Conservation (phyloP, 2,888 invertebrate genomes). For the Eilema caniola region DNA sequence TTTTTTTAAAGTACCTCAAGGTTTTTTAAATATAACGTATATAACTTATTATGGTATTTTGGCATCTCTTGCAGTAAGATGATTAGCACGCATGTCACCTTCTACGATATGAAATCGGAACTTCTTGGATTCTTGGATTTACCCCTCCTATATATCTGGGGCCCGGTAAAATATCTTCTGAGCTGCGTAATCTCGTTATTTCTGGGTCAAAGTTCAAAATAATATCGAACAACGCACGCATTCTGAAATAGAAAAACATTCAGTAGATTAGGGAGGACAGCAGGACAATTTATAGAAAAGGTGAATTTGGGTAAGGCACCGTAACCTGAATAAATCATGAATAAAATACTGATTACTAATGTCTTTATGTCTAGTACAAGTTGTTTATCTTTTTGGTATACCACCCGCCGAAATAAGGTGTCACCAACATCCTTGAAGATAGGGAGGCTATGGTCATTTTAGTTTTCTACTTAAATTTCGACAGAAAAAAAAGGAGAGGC, state of each 20-base stretch:
- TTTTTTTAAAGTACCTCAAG: no score
- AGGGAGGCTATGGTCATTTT: not conserved
- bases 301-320: not conserved
- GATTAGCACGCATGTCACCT: no score
- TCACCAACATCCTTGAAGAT: conserved; percentile 1
- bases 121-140: not conserved
- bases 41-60: no score
- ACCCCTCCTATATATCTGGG: not conserved
- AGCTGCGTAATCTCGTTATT: not conserved
- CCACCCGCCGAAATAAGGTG: conserved; percentile 34
- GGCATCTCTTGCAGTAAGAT: no score
- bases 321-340: conserved; percentile 11
- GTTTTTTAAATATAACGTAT: no score
- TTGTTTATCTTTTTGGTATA: conserved; percentile 20
- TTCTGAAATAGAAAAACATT: not conserved
- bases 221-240: not conserved
- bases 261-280: conserved; percentile 1
- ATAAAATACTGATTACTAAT: conserved; percentile 21
- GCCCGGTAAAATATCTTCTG: not conserved
- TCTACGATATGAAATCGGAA: not conserved
- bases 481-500: no score
- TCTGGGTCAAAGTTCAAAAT: not conserved
- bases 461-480: not conserved
- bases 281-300: not conserved
- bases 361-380: conserved; percentile 22